Evolutionary conservation across 1,140 invertebrate species (phyloP), one percentile per base, ranked within the genome.

Genomic region (Oncopodura yosiiana): DNA sequence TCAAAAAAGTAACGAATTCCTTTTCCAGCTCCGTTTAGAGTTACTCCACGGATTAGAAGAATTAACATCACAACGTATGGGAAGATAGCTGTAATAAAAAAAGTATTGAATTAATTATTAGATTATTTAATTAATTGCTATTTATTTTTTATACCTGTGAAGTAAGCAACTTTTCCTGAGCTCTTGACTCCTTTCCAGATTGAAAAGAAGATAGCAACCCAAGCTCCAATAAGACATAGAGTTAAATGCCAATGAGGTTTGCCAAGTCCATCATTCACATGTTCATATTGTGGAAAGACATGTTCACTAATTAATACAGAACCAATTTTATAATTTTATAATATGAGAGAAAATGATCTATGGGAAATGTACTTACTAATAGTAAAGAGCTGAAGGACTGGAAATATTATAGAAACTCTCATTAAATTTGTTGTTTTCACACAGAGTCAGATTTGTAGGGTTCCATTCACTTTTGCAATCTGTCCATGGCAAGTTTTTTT

Each of bases 141-240:
- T 45, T 43, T 29, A 21, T 14, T 27, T n/a, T 41, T 29, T 52
- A 45, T 41, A 42, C 19, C 37, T 27, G 50, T 37, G 9, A n/a
- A n/a, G 12, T 26, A 11, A 42, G 19, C 41, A 48, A 58, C 81
- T 69, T 84, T 86, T 39, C n/a, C n/a, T n/a, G n/a, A n/a, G n/a
- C n/a, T n/a, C n/a, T n/a, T n/a, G n/a, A n/a, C n/a, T n/a, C n/a
- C n/a, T n/a, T n/a, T n/a, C n/a, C n/a, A n/a, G n/a, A n/a, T n/a
- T n/a, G n/a, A n/a, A n/a, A n/a, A n/a, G n/a, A n/a, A n/a, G n/a
- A n/a, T n/a, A n/a, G n/a, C n/a, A n/a, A n/a, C n/a, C n/a, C n/a
- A n/a, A 1, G 84, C 78, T 3, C 76, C 72, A 2, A 86, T 68
- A 3, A 93, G 73, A 45, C 83, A 85, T 0, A 90, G n/a, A n/a